Conservation (phyloP, 2,113 vertebrate species). For the Thomomys bottae region DNA sequence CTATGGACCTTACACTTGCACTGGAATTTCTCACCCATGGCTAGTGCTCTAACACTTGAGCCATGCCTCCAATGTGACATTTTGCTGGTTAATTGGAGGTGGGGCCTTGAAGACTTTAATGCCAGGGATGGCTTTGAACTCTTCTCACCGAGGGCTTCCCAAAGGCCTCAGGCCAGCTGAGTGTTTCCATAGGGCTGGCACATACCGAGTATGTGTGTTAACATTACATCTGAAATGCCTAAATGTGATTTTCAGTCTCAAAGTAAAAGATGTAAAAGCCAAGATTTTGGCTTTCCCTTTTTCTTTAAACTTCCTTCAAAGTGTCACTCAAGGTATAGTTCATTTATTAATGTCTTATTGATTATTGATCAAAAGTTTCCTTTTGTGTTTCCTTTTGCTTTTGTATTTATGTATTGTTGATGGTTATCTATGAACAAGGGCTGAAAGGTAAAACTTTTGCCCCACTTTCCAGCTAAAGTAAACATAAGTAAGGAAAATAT, state of each 20-base stretch:
- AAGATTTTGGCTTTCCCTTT: background rate
- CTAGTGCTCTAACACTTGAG: too few relatives aligned
- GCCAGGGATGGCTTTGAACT: too few relatives aligned
- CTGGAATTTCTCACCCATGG: too few relatives aligned
- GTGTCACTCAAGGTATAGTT: background rate
- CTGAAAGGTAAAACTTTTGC: background rate
- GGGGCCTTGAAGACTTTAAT: too few relatives aligned
- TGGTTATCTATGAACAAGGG: background rate
- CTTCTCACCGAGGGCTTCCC: background rate
- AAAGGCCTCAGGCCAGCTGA: background rate
- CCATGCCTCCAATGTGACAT: too few relatives aligned
- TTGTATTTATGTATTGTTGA: background rate
- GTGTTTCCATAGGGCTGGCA: background rate
- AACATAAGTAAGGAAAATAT: background rate
- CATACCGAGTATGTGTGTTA: background rate
- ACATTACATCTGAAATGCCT: background rate
- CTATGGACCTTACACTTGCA: too few relatives aligned
- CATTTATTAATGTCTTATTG: background rate
- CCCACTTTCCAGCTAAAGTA: background rate
- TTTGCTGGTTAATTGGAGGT: too few relatives aligned
- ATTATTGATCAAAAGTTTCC: background rate
- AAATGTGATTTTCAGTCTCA: background rate
- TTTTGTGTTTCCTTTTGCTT: background rate
- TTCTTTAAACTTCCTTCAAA: background rate
- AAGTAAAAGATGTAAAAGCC: background rate